Evolutionary conservation across 2,888 invertebrate genomes (phyloP).

Genomic region (Pharmacophagus antenor): DNA sequence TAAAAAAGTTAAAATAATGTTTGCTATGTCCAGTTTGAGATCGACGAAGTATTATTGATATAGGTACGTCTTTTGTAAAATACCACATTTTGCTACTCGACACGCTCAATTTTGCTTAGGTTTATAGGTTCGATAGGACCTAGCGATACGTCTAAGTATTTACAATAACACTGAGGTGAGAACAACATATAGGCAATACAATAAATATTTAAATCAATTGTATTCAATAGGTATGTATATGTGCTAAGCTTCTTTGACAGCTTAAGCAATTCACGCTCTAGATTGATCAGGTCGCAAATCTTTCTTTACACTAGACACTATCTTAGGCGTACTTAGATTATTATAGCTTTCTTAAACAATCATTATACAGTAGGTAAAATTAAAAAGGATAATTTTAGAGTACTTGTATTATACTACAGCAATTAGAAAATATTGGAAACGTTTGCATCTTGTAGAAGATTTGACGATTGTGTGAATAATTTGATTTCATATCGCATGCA

Average conservation of each 20-base stretch:
- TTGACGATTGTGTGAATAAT: constrained; percentile 5
- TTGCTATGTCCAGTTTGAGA: constrained; percentile 11
- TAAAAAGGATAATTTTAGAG: constrained; percentile 7
- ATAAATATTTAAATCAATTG: constrained; percentile 1
- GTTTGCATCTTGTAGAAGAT: constrained; percentile 22
- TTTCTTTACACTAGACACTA: constrained; percentile 27
- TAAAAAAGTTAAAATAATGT: neutral
- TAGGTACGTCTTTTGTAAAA: constrained; percentile 28
- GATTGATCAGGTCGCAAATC: constrained; percentile 18
- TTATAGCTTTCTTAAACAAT: constrained; percentile 20
- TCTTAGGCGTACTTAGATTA: constrained; percentile 22
- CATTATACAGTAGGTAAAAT: constrained; percentile 12
- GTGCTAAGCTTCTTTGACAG: constrained; percentile 30
- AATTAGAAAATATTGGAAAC: constrained; percentile 18
- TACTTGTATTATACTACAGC: neutral
- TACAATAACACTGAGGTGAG: constrained; percentile 1
- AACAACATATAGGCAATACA: constrained; percentile 4
- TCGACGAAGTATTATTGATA: neutral
- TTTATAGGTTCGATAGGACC: constrained; percentile 32
- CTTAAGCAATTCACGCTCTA: constrained; percentile 27
- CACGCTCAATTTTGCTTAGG: constrained; percentile 55
- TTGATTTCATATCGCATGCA: constrained; percentile 15
- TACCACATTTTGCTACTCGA: constrained; percentile 25
- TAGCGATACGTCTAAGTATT: constrained; percentile 23
- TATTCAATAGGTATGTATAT: constrained; percentile 17